Evolutionary conservation across 2,113 vertebrate species (phyloP).

Genomic region (Morone chrysops): DNA sequence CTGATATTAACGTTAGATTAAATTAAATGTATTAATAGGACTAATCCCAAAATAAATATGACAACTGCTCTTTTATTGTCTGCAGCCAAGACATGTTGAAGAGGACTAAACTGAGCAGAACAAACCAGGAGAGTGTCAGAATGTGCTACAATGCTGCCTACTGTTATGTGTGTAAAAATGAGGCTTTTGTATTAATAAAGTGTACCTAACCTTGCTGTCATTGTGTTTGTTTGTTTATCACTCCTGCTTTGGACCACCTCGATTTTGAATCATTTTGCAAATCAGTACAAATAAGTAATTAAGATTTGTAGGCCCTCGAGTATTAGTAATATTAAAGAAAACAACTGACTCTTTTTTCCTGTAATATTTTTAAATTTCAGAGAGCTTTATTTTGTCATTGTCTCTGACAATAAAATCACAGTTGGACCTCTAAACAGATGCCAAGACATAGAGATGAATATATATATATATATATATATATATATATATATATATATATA

Average conservation of each 20-base stretch:
- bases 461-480: too few species aligned
- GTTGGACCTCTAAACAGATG: too few species aligned
- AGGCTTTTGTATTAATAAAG: conserved; percentile 71
- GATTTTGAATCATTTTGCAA: too few species aligned
- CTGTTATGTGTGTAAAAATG: conserved; percentile 52
- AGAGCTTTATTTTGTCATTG: not conserved
- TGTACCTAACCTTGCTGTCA: conserved; percentile 9
- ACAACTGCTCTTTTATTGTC: not conserved
- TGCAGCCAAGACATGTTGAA: conserved; percentile 43
- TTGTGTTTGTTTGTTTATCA: not conserved
- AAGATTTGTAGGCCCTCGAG: not conserved
- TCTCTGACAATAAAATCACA: too few species aligned
- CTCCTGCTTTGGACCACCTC: not conserved
- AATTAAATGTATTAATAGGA: not conserved
- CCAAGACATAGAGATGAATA: too few species aligned
- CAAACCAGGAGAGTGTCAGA: not conserved
- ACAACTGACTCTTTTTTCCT: too few species aligned
- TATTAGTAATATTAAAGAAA: not conserved
- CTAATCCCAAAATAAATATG: not conserved
- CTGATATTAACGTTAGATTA: not conserved
- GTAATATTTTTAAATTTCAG: not conserved
- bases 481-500: too few species aligned
- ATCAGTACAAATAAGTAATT: not conserved
- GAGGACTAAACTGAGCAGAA: conserved; percentile 39
- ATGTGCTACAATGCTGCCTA: not conserved